These are phyloP conservation scores for Rhodophaea formosa DNA, from an alignment of 2,888 invertebrate genomes.

Conservation along the genomic window DNA sequence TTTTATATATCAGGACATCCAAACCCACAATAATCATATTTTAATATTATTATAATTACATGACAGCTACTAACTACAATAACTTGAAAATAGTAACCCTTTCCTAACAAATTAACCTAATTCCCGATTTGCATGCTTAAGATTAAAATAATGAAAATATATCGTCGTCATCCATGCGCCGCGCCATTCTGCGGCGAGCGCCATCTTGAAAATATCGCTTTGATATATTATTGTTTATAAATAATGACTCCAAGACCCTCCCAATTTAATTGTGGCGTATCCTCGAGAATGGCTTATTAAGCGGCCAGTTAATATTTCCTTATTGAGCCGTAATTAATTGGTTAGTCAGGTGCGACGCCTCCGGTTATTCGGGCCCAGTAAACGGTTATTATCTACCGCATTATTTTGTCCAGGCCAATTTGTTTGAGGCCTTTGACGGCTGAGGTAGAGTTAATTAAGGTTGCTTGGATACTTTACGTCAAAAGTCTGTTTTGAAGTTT, in stretches of 20 bases:
- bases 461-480: too few species aligned
- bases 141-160: slow-evolving; percentile 19
- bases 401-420: slow-evolving; percentile 76
- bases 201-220: slow-evolving; percentile 79
- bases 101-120: not conserved
- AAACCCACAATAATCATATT: too few species aligned
- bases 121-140: slow-evolving; percentile 3
- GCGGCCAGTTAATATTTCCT: slow-evolving; percentile 78
- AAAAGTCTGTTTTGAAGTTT: not conserved
- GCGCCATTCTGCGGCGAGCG: slow-evolving; percentile 53
- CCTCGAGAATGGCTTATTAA: slow-evolving; percentile 77
- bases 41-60: too few species aligned
- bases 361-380: slow-evolving; percentile 47
- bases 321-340: slow-evolving; percentile 78
- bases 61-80: too few species aligned
- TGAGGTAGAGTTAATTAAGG: slow-evolving; percentile 69
- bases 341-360: slow-evolving; percentile 76
- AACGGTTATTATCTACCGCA: slow-evolving; percentile 71
- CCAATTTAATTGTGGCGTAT: slow-evolving; percentile 78
- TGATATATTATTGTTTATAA: slow-evolving; percentile 82
- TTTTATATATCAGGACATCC: too few species aligned
- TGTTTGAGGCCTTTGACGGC: slow-evolving; percentile 75
- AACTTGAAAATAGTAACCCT: not conserved
- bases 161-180: slow-evolving; percentile 25
- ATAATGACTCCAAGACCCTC: slow-evolving; percentile 75